These are phyloP conservation scores for Clarias platycephalus DNA, from an alignment of 2,797 vertebrate species.

Conservation along the genomic window DNA sequence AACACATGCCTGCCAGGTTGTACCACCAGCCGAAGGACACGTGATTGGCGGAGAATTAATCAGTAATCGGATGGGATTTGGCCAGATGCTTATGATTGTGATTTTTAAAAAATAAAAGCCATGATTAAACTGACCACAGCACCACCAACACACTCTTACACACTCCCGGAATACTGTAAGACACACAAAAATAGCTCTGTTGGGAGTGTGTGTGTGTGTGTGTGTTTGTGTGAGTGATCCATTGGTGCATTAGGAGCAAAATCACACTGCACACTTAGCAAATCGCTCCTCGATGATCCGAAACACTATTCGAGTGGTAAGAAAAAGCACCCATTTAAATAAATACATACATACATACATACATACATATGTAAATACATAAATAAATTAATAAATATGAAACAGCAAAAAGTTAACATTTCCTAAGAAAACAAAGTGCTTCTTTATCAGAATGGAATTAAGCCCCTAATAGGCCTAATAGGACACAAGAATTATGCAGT, in stretches of 20 bases:
- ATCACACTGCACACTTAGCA: conserved; percentile 32
- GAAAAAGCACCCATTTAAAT: conserved; percentile 31
- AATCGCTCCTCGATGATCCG: conserved; percentile 37
- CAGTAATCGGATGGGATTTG: conserved; percentile 47
- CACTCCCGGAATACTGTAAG: conserved; percentile 70
- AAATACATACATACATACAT: neutral
- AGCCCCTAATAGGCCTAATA: conserved; percentile 25
- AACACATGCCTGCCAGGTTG: conserved; percentile 82
- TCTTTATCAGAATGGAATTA: conserved; percentile 53
- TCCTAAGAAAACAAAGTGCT: conserved; percentile 62
- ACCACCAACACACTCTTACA: conserved; percentile 57
- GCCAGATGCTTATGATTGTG: conserved; percentile 54
- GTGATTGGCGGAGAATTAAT: conserved; percentile 69
- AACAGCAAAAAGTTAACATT: conserved; percentile 44
- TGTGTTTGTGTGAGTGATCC: conserved; percentile 11
- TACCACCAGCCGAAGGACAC: conserved; percentile 70
- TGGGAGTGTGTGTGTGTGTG: conserved; percentile 58
- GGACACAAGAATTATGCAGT: conserved; percentile 20
- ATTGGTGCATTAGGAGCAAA: conserved; percentile 16
- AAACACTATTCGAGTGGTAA: conserved; percentile 41
- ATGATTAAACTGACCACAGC: conserved; percentile 50
- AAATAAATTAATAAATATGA: conserved; percentile 30
- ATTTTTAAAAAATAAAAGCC: conserved; percentile 19
- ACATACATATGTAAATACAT: neutral
- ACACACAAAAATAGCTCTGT: conserved; percentile 81